Evolutionary conservation across 2,113 vertebrate genomes (phyloP).

Genomic region (Paratilapia polleni): DNA sequence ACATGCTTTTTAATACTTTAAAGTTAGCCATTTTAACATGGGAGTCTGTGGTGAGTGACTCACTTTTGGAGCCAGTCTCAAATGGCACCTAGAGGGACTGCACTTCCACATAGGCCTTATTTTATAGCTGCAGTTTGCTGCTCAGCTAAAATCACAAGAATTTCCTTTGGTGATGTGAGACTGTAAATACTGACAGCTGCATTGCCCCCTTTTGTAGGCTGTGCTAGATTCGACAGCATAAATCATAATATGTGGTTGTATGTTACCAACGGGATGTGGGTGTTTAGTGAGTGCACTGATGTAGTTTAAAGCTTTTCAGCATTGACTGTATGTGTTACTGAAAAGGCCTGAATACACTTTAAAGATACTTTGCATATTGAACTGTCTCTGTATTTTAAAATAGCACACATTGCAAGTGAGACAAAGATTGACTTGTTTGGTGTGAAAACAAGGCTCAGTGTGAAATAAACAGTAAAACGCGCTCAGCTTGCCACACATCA

Average conservation of each 20-base stretch:
- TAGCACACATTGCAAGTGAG: neutral
- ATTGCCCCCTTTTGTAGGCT: no score
- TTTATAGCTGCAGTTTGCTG: no score
- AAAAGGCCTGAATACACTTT: neutral
- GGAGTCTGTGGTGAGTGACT: no score
- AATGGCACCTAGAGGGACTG: no score
- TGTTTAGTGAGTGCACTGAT: neutral
- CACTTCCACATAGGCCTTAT: no score
- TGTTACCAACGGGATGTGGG: neutral
- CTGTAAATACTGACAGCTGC: no score
- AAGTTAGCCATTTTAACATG: no score
- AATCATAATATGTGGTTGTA: neutral
- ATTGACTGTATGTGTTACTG: neutral
- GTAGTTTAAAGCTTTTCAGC: neutral
- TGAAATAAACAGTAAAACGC: neutral
- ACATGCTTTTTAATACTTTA: no score
- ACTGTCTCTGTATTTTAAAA: neutral
- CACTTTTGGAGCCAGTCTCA: no score
- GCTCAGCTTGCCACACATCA: neutral
- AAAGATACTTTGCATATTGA: neutral
- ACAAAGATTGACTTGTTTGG: neutral
- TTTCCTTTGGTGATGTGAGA: no score
- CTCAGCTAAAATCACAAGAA: no score
- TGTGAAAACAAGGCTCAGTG: neutral
- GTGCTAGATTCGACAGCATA: accelerated